These are phyloP conservation scores for Betta splendens DNA, from an alignment of 2,797 vertebrate genomes.

Conservation along the genomic window DNA sequence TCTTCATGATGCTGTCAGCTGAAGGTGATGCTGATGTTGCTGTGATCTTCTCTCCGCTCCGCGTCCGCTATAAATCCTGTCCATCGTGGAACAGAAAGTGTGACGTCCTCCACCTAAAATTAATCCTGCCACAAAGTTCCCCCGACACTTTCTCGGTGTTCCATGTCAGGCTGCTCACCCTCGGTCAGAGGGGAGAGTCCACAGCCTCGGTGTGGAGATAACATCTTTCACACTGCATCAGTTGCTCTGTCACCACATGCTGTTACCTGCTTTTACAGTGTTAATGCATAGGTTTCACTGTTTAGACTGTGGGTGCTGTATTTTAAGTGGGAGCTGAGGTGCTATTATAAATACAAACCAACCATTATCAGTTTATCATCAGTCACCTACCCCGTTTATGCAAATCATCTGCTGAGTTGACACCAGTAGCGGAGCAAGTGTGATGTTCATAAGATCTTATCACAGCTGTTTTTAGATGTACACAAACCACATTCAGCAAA, in stretches of 20 bases:
- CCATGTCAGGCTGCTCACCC: background rate
- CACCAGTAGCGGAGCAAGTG: background rate
- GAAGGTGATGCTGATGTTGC: background rate
- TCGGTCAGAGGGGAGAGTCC: background rate
- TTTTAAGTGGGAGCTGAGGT: no score
- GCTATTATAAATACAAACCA: background rate
- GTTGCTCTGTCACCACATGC: no score
- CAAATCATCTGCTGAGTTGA: background rate
- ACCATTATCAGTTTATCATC: background rate
- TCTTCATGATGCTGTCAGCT: slow-evolving; percentile 45
- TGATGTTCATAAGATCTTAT: slow-evolving; percentile 44
- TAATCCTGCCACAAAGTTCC: background rate
- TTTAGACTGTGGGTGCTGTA: no score
- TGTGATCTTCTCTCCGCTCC: background rate
- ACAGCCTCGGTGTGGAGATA: background rate
- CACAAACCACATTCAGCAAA: background rate
- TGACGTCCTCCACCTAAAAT: background rate
- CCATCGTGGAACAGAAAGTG: background rate
- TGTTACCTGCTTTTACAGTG: no score
- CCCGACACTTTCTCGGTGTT: background rate
- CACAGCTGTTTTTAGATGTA: slow-evolving; percentile 12
- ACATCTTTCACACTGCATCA: no score
- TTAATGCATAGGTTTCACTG: no score
- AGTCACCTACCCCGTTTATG: slow-evolving; percentile 11
- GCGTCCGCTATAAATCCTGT: background rate